These are phyloP conservation scores for Camelus dromedarius DNA, from an alignment of 2,113 vertebrate genomes.

Conservation along the genomic window DNA sequence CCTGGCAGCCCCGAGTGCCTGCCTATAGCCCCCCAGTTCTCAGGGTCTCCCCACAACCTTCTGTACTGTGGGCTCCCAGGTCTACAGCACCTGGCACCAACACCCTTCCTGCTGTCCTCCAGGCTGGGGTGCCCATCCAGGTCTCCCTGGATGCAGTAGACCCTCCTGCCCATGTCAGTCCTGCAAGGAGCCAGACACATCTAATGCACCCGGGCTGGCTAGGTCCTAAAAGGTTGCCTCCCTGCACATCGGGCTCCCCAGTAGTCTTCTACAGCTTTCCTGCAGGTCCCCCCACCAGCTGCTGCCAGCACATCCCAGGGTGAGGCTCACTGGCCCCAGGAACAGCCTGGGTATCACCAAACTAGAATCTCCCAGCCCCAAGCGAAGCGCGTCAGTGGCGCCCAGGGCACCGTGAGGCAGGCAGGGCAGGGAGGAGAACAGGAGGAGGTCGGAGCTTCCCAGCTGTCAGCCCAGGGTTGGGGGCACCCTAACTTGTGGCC, in stretches of 20 bases:
- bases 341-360: not conserved
- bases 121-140: not conserved
- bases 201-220: not conserved
- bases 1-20: not conserved
- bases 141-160: not conserved
- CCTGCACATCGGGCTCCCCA: rapidly evolving
- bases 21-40: not conserved
- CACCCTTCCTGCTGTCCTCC: not conserved
- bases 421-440: not conserved
- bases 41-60: not conserved
- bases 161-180: not conserved
- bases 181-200: not conserved
- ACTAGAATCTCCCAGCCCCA: not conserved
- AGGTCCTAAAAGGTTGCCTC: no score
- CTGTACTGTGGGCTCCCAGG: not conserved
- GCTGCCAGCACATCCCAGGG: not conserved
- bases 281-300: not conserved
- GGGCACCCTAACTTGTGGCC: not conserved
- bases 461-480: not conserved
- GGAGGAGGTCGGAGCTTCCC: not conserved
- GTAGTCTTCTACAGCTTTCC: not conserved
- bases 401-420: not conserved
- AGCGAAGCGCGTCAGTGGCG: not conserved
- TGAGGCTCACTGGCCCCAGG: not conserved
- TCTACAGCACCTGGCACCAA: not conserved